A percentile compares a stretch with the other conserved stretches of the same genome.
Evolutionary conservation across 2,888 invertebrate genomes (phyloP).

Genomic region (Hipparchia semele): DNA sequence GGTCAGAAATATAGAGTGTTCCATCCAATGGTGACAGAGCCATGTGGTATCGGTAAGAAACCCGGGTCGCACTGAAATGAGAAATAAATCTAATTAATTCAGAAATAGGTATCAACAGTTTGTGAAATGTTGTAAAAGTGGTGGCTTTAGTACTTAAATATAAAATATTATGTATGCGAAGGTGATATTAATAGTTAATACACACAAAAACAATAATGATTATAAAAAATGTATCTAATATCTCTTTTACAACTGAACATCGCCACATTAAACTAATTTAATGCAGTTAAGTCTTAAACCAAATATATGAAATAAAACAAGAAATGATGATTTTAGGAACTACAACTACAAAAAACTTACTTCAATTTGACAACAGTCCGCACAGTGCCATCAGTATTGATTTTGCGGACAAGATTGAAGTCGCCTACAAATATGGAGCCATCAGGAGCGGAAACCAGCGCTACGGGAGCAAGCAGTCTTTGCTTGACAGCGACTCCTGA

Average conservation of each 20-base stretch:
- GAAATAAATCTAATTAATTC: conserved; percentile 9
- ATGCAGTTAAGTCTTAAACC: no score
- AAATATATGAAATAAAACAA: no score
- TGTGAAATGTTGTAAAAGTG: neutral
- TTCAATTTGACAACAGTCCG: conserved; percentile 91
- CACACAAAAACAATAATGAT: no score
- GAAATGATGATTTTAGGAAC: neutral
- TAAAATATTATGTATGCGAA: no score
- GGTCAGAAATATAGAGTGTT: conserved; percentile 96
- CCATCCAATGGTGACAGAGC: conserved; percentile 97
- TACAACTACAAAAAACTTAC: conserved; percentile 80
- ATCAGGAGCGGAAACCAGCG: conserved; percentile 95
- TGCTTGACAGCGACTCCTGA: conserved; percentile 91
- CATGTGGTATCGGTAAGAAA: conserved; percentile 98
- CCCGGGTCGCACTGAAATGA: conserved; percentile 91
- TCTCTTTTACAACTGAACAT: no score
- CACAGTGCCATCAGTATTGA: conserved; percentile 92
- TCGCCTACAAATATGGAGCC: conserved; percentile 98
- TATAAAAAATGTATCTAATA: no score
- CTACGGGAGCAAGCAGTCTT: conserved; percentile 95
- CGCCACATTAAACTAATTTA: no score
- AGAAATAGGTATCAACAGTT: neutral
- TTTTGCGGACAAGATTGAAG: conserved; percentile 95
- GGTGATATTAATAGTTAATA: no score
- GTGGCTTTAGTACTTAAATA: neutral